Evolutionary conservation across 1,140 invertebrate genomes (phyloP), one percentile per base, ranked within the genome.

Genomic region (Anastatus disparis): DNA sequence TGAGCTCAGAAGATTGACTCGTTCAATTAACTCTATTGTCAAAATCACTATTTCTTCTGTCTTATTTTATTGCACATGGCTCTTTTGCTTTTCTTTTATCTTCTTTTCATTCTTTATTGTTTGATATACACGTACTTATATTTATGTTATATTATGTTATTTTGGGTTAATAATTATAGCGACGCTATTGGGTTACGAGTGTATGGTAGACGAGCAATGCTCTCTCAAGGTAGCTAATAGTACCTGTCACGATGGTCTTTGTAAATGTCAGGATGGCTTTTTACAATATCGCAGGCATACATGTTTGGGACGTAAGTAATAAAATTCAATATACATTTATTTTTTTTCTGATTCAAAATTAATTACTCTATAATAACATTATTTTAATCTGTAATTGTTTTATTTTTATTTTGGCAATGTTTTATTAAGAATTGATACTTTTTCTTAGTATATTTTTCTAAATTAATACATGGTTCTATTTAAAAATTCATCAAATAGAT

Each of bases 231-330:
- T 94, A 48, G 91, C 91, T n/a, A 91, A 93, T 77, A 93, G 92
- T 77, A 88, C 87, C 71, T 94, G 93, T 76, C 79, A 90, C 44
- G 89, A 91, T 58, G 91, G 91, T n/a, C 86, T 89, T 31, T 94
- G 94, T 82, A 88, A 91, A 27, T 96, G 95, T 82, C 89, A 91
- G 52, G 90, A 92, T 75, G 93, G 93, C 62, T 93, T 91, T 84
- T 85, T 95, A 48, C 93, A 94, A 78, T 94, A 94, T 84, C 89
- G 94, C 75, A 91, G 93, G 79, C 94, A 96, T 80, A 95, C 94
- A 26, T 96, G 95, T 85, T 88, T 96, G 35, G 89, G 90, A 81
- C 93, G 94, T 96, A 89, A 94, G 94, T 93, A 38, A n/a, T 10
- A 24, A 4, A 35, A 46, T 46, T n/a, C 15, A 13, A 8, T n/a